phyloP scores from a whole-genome alignment of 2,113 vertebrate species.

The Alethe castanea region DNA sequence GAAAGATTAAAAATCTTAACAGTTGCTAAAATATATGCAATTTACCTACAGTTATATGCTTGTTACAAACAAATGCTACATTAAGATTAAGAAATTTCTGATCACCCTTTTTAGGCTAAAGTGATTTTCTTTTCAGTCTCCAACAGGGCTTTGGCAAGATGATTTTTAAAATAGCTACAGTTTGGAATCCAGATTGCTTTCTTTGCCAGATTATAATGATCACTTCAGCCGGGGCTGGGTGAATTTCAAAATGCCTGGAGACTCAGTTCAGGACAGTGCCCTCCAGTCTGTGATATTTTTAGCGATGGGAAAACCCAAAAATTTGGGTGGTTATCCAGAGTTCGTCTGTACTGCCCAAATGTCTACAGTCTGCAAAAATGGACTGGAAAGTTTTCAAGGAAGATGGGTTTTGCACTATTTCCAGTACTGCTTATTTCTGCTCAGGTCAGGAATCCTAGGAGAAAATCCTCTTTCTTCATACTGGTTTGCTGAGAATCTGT shows the following conservation, averaged over 20 bases:
- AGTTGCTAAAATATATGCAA: background rate
- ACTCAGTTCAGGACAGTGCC: slow-evolving; percentile 23
- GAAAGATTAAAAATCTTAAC: background rate
- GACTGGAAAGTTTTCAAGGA: slow-evolving; percentile 36
- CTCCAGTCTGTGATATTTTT: slow-evolving; percentile 51
- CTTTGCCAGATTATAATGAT: slow-evolving; percentile 52
- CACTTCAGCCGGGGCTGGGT: slow-evolving; percentile 35
- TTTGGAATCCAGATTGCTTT: slow-evolving; percentile 31
- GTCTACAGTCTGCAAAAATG: slow-evolving; percentile 42
- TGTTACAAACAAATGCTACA: background rate
- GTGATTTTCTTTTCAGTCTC: background rate
- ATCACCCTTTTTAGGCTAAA: background rate
- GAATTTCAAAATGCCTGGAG: slow-evolving; percentile 33
- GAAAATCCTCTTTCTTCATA: slow-evolving; percentile 26
- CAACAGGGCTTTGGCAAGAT: background rate
- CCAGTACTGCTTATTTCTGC: slow-evolving; percentile 30
- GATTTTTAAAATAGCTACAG: slow-evolving; percentile 37
- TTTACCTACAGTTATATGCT: background rate
- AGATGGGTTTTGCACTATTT: slow-evolving; percentile 40
- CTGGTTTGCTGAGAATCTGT: background rate
- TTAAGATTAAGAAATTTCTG: background rate
- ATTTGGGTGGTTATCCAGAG: slow-evolving; percentile 54
- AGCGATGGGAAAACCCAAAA: slow-evolving; percentile 22
- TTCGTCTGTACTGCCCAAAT: slow-evolving; percentile 43
- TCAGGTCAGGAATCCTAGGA: slow-evolving; percentile 15